These are phyloP conservation scores for Copsychus sechellarum DNA, from an alignment of 2,113 vertebrate species.

Conservation along the genomic window DNA sequence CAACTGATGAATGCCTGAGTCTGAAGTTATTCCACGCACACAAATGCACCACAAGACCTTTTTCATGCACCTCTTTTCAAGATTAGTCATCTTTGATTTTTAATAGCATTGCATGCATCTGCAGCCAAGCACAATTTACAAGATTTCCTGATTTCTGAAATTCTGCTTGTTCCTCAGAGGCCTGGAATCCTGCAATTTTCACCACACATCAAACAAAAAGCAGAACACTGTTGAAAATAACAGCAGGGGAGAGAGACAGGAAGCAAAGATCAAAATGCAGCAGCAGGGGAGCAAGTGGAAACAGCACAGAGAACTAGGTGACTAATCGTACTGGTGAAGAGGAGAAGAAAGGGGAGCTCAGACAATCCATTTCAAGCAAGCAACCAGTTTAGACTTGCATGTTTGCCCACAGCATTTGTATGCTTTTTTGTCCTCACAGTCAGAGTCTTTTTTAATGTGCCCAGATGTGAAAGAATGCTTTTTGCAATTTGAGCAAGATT, in stretches of 20 bases:
- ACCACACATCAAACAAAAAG: not conserved
- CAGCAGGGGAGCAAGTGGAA: conserved; percentile 3
- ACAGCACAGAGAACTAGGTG: not conserved
- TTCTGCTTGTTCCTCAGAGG: not conserved
- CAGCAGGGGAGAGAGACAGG: not conserved
- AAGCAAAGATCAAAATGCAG: conserved; percentile 32
- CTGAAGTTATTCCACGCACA: not conserved
- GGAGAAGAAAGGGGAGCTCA: not conserved
- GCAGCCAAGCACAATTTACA: not conserved
- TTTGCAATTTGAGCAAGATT: not conserved
- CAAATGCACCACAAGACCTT: not conserved
- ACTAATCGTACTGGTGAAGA: not conserved
- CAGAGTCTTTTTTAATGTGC: not conserved
- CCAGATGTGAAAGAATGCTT: not conserved
- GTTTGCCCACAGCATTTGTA: not conserved
- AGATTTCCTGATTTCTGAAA: not conserved
- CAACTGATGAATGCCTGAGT: not conserved
- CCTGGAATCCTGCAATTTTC: conserved; percentile 8
- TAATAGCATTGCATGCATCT: not conserved
- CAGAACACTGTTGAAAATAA: not conserved
- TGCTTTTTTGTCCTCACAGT: not conserved
- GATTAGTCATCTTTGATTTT: not conserved
- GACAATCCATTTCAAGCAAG: not conserved
- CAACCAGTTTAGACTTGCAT: not conserved
- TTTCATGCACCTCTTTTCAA: not conserved